phyloP scores from a whole-genome alignment of 2,113 vertebrate genomes.

The Chionomys nivalis region DNA sequence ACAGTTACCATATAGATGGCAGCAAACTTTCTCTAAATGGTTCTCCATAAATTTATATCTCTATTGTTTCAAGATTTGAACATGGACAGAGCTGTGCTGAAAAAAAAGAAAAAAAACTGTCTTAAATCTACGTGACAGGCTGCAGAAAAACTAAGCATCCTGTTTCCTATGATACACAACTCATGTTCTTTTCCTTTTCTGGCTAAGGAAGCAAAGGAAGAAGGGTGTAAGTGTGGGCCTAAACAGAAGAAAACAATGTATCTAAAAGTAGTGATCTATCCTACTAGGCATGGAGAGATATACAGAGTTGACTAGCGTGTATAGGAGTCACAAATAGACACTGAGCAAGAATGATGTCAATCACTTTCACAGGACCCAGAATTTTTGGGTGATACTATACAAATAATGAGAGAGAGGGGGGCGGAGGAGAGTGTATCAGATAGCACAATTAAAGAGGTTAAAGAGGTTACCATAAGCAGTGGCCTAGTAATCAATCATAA shows the following conservation, averaged over 20 bases:
- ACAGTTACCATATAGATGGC: not conserved
- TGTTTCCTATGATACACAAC: not conserved
- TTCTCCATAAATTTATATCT: not conserved
- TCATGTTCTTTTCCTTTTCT: not conserved
- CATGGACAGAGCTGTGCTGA: not conserved
- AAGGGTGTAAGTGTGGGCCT: not conserved
- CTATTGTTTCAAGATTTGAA: not conserved
- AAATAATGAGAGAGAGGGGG: not conserved
- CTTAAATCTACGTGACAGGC: not conserved
- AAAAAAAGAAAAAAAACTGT: not conserved
- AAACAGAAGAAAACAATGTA: not conserved
- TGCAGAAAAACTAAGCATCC: not conserved
- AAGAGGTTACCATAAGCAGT: not conserved
- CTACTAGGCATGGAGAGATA: too few relatives aligned
- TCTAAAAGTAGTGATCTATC: not conserved
- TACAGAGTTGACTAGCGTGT: rapidly evolving
- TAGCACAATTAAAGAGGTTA: not conserved
- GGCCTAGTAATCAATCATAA: not conserved
- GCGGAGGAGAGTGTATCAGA: not conserved
- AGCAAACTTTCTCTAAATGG: not conserved
- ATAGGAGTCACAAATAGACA: not conserved
- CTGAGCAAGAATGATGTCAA: not conserved
- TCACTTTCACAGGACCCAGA: not conserved
- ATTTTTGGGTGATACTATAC: not conserved
- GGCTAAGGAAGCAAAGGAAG: not conserved